phyloP scores from a whole-genome alignment of 2,888 invertebrate genomes.

The Allolobophora icterica region DNA sequence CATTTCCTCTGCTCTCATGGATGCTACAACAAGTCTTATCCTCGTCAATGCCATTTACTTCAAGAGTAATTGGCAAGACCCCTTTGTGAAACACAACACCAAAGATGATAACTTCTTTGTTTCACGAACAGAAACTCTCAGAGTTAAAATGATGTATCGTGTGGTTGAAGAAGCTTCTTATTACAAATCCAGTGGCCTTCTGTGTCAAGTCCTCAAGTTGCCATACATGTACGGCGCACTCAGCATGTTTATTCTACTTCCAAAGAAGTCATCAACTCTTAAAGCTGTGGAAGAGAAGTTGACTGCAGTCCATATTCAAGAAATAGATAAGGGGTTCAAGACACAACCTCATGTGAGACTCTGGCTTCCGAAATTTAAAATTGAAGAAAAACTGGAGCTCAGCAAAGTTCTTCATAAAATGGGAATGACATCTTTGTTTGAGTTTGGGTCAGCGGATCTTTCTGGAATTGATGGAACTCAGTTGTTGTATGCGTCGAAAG shows the following conservation, averaged over 20 bases:
- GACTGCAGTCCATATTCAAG: conserved; percentile 29
- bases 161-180: background rate
- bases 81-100: conserved; percentile 72
- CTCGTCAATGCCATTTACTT: too few relatives aligned
- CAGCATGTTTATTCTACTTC: too few relatives aligned
- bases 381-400: conserved; percentile 44
- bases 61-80: conserved; percentile 59
- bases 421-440: conserved; percentile 50
- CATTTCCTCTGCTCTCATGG: conserved; percentile 68
- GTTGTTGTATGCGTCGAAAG: conserved; percentile 54
- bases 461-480: conserved; percentile 53
- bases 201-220: conserved; percentile 32
- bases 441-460: conserved; percentile 54
- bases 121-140: background rate
- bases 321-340: conserved; percentile 30
- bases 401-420: too few relatives aligned
- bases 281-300: conserved; percentile 36
- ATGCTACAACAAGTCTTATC: conserved; percentile 55
- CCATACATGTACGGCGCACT: conserved; percentile 20
- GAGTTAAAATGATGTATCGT: conserved; percentile 18
- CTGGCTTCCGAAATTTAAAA: conserved; percentile 47
- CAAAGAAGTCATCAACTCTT: conserved; percentile 1
- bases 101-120: conserved; percentile 53
- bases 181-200: background rate
- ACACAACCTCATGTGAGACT: conserved; percentile 39